phyloP scores from a whole-genome alignment of 2,888 invertebrate genomes.

The Andrena hattorfiana region DNA sequence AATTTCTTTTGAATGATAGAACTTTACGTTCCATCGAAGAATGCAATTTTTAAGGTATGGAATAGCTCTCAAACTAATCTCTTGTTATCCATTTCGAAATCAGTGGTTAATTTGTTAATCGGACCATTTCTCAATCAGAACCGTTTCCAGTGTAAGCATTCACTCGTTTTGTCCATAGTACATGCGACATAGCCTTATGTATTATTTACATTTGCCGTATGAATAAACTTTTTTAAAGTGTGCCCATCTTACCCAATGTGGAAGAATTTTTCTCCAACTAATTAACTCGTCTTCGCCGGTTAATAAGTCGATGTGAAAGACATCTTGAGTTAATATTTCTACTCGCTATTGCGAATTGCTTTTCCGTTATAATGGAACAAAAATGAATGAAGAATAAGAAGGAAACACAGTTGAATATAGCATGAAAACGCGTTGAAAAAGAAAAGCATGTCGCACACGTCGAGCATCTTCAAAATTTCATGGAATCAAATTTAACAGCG shows the following conservation, averaged over 20 bases:
- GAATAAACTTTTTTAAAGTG: too few species aligned
- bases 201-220: too few species aligned
- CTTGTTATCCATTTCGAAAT: background rate
- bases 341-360: too few species aligned
- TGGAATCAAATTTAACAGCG: constrained; percentile 28
- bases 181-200: too few species aligned
- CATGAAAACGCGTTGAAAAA: background rate
- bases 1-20: background rate
- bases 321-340: too few species aligned
- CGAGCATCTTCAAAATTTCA: background rate
- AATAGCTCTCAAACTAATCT: constrained; percentile 3
- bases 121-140: too few species aligned
- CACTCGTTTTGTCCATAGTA: background rate
- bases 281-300: too few species aligned
- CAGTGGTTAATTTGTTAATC: too few species aligned
- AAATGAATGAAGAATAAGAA: background rate
- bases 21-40: background rate
- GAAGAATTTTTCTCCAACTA: too few species aligned
- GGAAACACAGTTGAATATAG: background rate
- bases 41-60: background rate
- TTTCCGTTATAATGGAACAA: background rate
- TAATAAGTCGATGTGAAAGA: too few species aligned
- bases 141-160: too few species aligned
- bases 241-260: too few species aligned
- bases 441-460: background rate